Percentiles rank a stretch among this genome's conserved stretches.
Evolutionary conservation across 1,140 invertebrate species (phyloP).

Genomic region (Scaptomyza graminum): DNA sequence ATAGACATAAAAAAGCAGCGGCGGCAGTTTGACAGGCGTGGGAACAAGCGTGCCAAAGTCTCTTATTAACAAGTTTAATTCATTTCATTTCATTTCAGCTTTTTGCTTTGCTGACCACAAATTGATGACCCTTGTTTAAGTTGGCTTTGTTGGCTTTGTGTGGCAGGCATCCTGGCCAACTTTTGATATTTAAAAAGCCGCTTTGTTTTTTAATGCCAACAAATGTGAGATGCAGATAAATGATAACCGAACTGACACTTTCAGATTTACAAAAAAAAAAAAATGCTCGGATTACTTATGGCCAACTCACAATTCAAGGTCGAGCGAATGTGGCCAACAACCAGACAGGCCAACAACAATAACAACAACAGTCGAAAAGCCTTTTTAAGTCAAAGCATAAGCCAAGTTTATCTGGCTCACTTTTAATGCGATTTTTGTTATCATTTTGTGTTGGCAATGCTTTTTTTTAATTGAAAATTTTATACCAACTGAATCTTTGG

Average conservation of each 20-base stretch:
- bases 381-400: no score
- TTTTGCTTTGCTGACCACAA: conserved; percentile 37
- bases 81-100: not conserved
- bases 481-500: no score
- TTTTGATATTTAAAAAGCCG: conserved; percentile 56
- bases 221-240: conserved; percentile 48
- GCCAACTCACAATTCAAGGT: conserved; percentile 31
- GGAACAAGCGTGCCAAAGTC: conserved; percentile 54
- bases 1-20: conserved; percentile 11
- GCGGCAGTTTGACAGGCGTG: conserved; percentile 54
- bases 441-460: not conserved
- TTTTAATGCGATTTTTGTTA: not conserved
- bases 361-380: no score
- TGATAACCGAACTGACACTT: conserved; percentile 39
- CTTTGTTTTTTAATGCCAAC: conserved; percentile 2
- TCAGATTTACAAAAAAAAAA: not conserved
- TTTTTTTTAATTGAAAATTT: no score
- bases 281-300: conserved; percentile 19
- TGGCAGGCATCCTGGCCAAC: conserved; percentile 62
- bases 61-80: conserved; percentile 13
- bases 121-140: conserved; percentile 38
- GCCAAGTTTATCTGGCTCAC: no score
- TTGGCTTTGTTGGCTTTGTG: conserved; percentile 16
- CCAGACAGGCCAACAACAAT: not conserved
- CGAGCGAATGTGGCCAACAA: conserved; percentile 27